Percentiles rank a stretch among this genome's conserved stretches.
Conservation (phyloP, 1,140 invertebrate species). For the Solen grandis region DNA sequence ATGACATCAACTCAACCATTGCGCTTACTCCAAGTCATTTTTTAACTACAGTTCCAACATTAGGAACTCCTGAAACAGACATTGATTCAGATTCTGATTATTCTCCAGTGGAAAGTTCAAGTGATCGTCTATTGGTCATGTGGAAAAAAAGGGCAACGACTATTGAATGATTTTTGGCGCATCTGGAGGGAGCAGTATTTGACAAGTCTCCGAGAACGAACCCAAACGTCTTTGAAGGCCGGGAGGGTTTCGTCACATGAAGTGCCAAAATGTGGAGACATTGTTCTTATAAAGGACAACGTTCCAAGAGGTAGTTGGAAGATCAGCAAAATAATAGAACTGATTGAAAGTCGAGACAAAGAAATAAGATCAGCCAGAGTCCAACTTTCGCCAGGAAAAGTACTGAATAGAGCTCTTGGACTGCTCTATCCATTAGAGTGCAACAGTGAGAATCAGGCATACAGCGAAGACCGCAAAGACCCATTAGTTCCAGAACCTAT, state of each 20-base stretch:
- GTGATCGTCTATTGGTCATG: neutral
- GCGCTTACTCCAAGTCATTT: neutral
- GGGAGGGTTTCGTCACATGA: neutral
- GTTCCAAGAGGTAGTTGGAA: slow-evolving; percentile 5
- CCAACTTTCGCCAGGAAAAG: slow-evolving; percentile 4
- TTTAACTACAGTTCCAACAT: neutral
- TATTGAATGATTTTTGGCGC: slow-evolving; percentile 9
- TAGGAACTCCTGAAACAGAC: neutral
- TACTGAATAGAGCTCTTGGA: slow-evolving; percentile 17
- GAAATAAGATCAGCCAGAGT: slow-evolving; percentile 11
- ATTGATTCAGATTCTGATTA: neutral
- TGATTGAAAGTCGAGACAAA: slow-evolving; percentile 6
- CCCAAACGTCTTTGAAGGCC: neutral
- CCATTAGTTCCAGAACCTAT: no score
- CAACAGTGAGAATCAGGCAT: no score
- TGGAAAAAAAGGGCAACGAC: slow-evolving; percentile 1
- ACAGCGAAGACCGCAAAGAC: no score
- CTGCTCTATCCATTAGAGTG: slow-evolving; percentile 25
- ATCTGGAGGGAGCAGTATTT: slow-evolving; percentile 6
- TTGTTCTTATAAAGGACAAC: slow-evolving; percentile 12
- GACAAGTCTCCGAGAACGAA: slow-evolving; percentile 4
- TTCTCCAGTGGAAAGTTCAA: neutral
- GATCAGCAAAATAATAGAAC: neutral
- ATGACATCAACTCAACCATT: slow-evolving; percentile 3
- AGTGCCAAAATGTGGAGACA: neutral